Conservation (phyloP, 2,888 invertebrate genomes). For the Julus scandinavius region DNA sequence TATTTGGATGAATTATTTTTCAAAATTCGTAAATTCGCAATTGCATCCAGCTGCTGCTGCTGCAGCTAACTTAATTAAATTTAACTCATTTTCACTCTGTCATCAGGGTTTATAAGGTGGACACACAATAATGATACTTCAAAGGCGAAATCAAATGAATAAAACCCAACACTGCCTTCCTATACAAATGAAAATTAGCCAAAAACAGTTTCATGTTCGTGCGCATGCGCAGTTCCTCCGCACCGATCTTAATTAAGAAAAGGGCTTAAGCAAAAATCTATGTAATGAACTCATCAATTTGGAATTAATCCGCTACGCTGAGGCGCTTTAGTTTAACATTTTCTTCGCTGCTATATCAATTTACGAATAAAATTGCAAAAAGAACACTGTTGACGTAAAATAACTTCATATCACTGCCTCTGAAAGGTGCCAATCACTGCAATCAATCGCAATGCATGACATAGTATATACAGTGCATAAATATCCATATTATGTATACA, state of each 20-base stretch:
- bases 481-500: too few relatives aligned
- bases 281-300: conserved; percentile 21
- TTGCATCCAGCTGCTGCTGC: too few relatives aligned
- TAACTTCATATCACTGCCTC: neutral
- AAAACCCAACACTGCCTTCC: neutral
- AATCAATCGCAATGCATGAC: neutral
- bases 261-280: neutral
- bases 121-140: neutral
- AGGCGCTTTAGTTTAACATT: neutral
- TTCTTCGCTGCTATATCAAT: neutral
- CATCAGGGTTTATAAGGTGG: neutral
- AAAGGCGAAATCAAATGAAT: neutral
- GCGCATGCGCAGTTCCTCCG: neutral
- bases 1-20: too few relatives aligned
- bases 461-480: too few relatives aligned
- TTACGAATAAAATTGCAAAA: neutral
- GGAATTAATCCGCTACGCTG: neutral
- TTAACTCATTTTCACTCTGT: neutral
- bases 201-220: neutral
- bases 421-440: neutral
- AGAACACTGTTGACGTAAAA: neutral
- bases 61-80: too few relatives aligned
- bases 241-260: neutral
- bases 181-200: neutral
- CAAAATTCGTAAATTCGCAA: too few relatives aligned